phyloP scores from a whole-genome alignment of 2,797 vertebrate genomes.

The Sternotherus odoratus region DNA sequence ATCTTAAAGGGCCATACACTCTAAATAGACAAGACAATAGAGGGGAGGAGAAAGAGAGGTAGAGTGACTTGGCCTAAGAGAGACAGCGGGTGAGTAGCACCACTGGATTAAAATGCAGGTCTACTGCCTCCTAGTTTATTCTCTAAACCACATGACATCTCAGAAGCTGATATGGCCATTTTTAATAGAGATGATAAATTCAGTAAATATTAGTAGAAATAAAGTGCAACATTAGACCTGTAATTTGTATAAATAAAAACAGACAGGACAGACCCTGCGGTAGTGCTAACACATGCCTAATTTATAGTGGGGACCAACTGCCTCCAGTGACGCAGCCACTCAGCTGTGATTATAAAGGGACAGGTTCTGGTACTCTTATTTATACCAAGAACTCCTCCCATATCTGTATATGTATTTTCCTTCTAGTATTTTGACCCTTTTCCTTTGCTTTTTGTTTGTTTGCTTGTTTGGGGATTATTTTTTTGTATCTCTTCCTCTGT shows the following conservation, averaged over 20 bases:
- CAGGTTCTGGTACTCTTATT: not conserved
- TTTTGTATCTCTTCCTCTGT: not conserved
- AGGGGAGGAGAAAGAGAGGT: not conserved
- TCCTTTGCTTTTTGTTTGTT: not conserved
- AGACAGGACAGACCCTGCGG: not conserved
- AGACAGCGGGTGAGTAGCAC: not conserved
- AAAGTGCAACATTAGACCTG: not conserved
- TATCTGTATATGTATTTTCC: not conserved
- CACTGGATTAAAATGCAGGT: not conserved
- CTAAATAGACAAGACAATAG: not conserved
- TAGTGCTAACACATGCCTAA: not conserved
- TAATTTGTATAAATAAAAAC: not conserved
- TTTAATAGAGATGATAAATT: not conserved
- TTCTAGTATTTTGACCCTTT: not conserved
- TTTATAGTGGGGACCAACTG: not conserved
- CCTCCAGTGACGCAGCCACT: not conserved
- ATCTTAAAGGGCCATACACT: not conserved
- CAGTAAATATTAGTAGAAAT: not conserved
- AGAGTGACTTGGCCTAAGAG: not conserved
- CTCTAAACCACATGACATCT: not conserved
- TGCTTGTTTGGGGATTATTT: not conserved
- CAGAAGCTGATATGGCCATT: not conserved
- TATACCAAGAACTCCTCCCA: not conserved
- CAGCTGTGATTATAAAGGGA: not conserved
- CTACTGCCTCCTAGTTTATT: not conserved